Conservation (phyloP, 2,113 vertebrate genomes). For the Bombycilla garrulus region DNA sequence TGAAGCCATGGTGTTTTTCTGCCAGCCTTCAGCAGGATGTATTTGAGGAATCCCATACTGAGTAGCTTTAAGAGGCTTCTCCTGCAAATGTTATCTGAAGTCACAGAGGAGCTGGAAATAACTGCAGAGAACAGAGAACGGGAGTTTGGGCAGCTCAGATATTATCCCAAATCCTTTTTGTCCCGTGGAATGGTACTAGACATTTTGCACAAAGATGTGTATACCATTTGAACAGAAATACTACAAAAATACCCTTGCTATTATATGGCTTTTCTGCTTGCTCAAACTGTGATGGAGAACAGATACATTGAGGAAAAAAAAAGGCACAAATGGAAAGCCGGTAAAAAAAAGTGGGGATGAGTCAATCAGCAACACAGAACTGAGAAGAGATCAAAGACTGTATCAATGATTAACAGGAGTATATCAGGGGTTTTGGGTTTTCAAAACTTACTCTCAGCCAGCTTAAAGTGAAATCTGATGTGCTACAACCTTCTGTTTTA, state of each 20-base stretch:
- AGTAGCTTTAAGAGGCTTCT: background rate
- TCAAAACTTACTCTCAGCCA: constrained; percentile 1
- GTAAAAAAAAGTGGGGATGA: background rate
- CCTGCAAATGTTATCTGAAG: background rate
- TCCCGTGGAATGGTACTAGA: background rate
- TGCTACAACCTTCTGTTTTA: background rate
- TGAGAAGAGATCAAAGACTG: background rate
- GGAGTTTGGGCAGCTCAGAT: background rate
- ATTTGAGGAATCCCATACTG: background rate
- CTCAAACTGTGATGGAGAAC: background rate
- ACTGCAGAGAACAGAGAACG: background rate
- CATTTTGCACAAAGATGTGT: background rate
- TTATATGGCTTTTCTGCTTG: background rate
- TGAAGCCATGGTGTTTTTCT: background rate
- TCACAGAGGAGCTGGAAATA: background rate
- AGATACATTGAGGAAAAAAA: background rate
- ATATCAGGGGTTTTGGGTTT: background rate
- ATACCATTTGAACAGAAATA: background rate
- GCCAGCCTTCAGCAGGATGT: background rate
- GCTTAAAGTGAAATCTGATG: background rate
- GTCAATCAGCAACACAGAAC: background rate
- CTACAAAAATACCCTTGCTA: background rate
- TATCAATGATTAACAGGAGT: constrained; percentile 40
- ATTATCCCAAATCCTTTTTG: background rate
- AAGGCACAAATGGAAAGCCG: background rate